Conservation (phyloP, 2,797 vertebrate genomes). For the Benthosema pterotum region DNA sequence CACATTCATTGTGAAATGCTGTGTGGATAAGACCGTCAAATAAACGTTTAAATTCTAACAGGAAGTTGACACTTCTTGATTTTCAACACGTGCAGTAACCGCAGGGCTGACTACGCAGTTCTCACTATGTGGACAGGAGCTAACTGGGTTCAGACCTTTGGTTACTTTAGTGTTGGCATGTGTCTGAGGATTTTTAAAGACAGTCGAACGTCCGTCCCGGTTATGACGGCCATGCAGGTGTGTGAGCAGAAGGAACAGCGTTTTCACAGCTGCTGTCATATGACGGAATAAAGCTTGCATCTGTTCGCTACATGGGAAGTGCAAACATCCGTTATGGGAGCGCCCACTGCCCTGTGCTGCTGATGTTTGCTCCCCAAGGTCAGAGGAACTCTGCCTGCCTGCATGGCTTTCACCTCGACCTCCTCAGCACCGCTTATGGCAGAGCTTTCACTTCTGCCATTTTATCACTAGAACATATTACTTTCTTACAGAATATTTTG, state of each 20-base stretch:
- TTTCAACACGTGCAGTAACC: neutral
- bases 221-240: conserved; percentile 54
- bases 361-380: conserved; percentile 46
- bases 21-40: no score
- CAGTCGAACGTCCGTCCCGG: conserved; percentile 30
- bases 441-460: no score
- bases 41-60: neutral
- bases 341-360: conserved; percentile 33
- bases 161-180: conserved; percentile 43
- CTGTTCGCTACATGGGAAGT: conserved; percentile 68
- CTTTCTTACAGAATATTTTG: no score
- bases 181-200: conserved; percentile 44
- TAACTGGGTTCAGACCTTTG: conserved; percentile 40
- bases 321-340: conserved; percentile 66
- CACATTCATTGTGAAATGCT: no score
- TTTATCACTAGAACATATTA: no score
- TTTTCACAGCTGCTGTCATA: conserved; percentile 67
- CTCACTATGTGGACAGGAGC: conserved; percentile 28
- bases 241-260: conserved; percentile 30
- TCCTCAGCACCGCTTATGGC: conserved; percentile 14
- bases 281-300: conserved; percentile 56
- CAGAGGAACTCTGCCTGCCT: conserved; percentile 37
- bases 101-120: conserved; percentile 21
- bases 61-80: conserved; percentile 3
- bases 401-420: conserved; percentile 18